These are phyloP conservation scores for Vidua macroura DNA, from an alignment of 2,113 vertebrate species.

Conservation along the genomic window DNA sequence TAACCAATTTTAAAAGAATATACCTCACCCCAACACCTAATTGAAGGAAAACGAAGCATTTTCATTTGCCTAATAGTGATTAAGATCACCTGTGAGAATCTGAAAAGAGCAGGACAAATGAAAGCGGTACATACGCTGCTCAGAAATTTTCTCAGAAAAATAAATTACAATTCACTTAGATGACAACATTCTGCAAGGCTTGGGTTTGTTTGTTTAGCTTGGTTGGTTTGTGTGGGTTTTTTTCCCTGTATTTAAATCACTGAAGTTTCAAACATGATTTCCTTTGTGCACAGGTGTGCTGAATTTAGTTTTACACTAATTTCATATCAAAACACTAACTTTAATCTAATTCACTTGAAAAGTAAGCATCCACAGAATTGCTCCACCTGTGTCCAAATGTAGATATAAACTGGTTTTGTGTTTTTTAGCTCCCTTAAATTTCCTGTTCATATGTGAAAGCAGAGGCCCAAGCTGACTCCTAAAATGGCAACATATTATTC, in stretches of 20 bases:
- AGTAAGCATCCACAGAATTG: neutral
- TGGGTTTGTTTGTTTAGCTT: neutral
- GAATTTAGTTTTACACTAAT: neutral
- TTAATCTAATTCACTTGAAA: neutral
- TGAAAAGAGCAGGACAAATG: neutral
- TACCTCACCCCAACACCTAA: neutral
- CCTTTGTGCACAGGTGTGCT: neutral
- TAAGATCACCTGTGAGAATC: neutral
- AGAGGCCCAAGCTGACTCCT: neutral
- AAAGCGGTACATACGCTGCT: neutral
- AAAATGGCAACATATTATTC: neutral
- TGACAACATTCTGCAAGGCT: neutral
- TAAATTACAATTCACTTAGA: neutral
- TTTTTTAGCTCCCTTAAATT: neutral
- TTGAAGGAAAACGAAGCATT: neutral
- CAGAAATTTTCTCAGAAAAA: neutral
- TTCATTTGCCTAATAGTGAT: neutral
- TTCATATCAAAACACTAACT: neutral
- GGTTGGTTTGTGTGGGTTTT: neutral
- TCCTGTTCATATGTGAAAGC: neutral
- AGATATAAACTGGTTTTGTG: neutral
- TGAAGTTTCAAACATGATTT: neutral
- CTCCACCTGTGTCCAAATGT: neutral
- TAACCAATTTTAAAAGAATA: neutral
- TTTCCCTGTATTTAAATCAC: neutral